These are phyloP conservation scores for Platerodrilus igneus DNA, from an alignment of 2,888 invertebrate genomes.

Conservation along the genomic window DNA sequence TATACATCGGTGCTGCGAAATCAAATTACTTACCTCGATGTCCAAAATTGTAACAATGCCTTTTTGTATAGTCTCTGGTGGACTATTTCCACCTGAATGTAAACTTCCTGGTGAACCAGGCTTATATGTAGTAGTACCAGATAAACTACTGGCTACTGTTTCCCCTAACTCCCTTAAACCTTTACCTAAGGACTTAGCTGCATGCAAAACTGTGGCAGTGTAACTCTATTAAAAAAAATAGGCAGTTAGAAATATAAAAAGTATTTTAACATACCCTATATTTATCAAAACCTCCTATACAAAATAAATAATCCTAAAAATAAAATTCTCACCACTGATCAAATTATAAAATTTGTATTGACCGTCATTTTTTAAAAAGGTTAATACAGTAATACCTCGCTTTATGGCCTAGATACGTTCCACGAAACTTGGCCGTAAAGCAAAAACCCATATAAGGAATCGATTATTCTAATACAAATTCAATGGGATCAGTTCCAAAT, in stretches of 20 bases:
- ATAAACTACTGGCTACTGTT: slow-evolving; percentile 84
- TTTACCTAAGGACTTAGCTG: slow-evolving; percentile 89
- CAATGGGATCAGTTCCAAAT: no score
- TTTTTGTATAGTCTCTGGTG: slow-evolving; percentile 64
- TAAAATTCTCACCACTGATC: no score
- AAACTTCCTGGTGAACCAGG: slow-evolving; percentile 40
- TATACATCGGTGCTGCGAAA: slow-evolving; percentile 1
- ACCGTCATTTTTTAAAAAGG: no score
- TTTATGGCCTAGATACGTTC: no score
- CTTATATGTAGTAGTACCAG: slow-evolving; percentile 58
- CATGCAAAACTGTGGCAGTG: slow-evolving; percentile 90
- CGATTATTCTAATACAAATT: no score
- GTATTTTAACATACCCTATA: not conserved
- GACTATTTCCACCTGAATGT: slow-evolving; percentile 31
- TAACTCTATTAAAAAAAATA: slow-evolving; percentile 64
- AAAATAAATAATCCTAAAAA: no score
- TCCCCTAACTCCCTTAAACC: slow-evolving; percentile 87
- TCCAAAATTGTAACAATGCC: slow-evolving; percentile 88
- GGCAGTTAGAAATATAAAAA: not conserved
- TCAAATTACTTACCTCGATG: slow-evolving; percentile 51
- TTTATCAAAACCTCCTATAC: not conserved
- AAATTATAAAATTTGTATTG: no score
- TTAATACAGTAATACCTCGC: no score
- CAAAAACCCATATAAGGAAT: no score
- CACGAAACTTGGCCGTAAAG: no score